Evolutionary conservation across 1,140 invertebrate species (phyloP).

Genomic region (Lepidostoma basale): DNA sequence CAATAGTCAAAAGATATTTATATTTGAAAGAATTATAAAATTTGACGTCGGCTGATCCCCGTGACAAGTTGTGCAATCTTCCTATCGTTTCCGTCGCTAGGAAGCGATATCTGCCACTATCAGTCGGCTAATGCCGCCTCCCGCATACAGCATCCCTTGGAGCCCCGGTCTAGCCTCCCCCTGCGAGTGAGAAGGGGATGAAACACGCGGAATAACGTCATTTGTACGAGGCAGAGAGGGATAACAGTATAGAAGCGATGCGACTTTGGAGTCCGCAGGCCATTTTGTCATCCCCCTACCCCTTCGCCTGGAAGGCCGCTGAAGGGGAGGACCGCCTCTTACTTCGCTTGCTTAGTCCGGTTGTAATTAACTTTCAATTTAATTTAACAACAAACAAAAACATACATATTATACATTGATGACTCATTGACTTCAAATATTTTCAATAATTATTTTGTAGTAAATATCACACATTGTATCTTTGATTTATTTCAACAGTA

Average conservation of each 20-base stretch:
- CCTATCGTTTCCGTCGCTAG: neutral
- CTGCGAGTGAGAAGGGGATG: conserved; percentile 21
- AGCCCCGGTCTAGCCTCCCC: conserved; percentile 41
- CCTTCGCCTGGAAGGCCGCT: neutral
- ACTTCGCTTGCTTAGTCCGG: neutral
- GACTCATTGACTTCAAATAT: too few relatives aligned
- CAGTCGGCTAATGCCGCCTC: conserved; percentile 38
- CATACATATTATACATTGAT: neutral
- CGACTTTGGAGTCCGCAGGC: conserved; percentile 45
- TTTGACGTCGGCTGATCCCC: neutral
- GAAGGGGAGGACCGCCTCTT: conserved; percentile 33
- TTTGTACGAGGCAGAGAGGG: conserved; percentile 13
- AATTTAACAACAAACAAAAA: neutral
- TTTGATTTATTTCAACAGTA: too few relatives aligned
- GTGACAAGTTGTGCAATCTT: neutral
- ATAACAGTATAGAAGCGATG: conserved; percentile 35
- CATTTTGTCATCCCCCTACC: conserved; percentile 45
- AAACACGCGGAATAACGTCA: neutral
- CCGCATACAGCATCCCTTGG: conserved; percentile 38
- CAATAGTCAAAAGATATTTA: too few relatives aligned
- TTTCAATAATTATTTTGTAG: too few relatives aligned
- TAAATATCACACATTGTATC: too few relatives aligned
- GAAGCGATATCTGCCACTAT: conserved; percentile 35
- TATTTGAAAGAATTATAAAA: neutral
- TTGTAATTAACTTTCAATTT: neutral